Evolutionary conservation across 2,888 invertebrate species (phyloP), one percentile per base, ranked within the genome.

Genomic region (Lycocerus yunnanus): DNA sequence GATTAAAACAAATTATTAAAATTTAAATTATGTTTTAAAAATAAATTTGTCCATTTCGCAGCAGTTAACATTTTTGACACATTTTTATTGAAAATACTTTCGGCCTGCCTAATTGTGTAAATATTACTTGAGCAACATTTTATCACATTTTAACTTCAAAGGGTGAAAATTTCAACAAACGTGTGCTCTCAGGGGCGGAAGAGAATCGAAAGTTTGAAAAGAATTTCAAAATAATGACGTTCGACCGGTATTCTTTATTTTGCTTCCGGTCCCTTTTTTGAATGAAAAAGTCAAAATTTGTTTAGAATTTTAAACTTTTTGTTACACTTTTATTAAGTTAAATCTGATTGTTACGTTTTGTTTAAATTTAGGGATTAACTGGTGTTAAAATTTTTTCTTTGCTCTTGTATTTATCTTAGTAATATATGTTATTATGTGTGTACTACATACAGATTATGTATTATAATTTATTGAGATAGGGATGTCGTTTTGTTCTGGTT

Each of bases 381-480:
- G 69, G 16, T 18, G 63, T 73, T 63, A 61, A 63, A 66, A 66
- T 58, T 24, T 73, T 73, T 66, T 69, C 67, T 58, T 68, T 58
- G 24, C 73, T 66, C 20, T 67, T 67, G 60, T 69, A 73, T 73
- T 73, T 73, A 73, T 66, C 70, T 66, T 59, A 58, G 68, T 58
- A 71, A 74, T 74, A 71, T 74, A 58, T 74, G 70, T 70, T 73
- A 73, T 73, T 73, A 73, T 70, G 66, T 70, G 60, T 74, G 43
- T 74, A 74, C 71, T 74, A 74, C 71, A 71, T 78, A 76, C 77
- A 77, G 77, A 75, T 78, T 77, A 77, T 74, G 72, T 71, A 77
- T 77, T 75, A 72, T 78, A 76, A 78, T 78, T 78, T 78, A 78
- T 78, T 78, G 78, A 77, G 79, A 77, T 78, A 73, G 75, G 77